Evolutionary conservation across 2,797 vertebrate species (phyloP), one percentile per base, ranked within the genome.

Genomic region (Anas acuta): DNA sequence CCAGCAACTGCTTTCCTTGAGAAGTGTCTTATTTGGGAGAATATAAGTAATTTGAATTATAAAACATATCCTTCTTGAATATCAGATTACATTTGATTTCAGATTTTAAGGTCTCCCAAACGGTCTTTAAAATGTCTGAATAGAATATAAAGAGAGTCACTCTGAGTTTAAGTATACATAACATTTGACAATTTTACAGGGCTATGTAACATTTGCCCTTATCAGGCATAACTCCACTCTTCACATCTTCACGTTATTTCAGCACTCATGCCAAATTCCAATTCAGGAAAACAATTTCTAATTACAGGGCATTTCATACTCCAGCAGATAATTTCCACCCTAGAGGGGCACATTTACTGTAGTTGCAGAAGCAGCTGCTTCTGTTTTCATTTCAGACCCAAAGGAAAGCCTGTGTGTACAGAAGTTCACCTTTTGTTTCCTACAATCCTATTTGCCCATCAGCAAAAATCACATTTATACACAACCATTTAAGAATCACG

Each of bases 311-410:
- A 58, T 73, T 43, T 33, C 64, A 43, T 39, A 60, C 21, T 47
- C 80, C n/a, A 64, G 47, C 11, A 89, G 78, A 14, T 61, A n/a
- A 74, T 26, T 54, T 91, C 69, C 78, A 92, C 20, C 6, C 69
- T 33, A 41, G n/a, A 95, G 53, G 74, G 60, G 26, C 71, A 51
- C 67, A 45, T 39, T 81, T 64, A 69, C 0, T 53, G 60, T 6
- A 54, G 26, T 2, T 64, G 18, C 79, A 79, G 67, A 35, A 94
- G 80, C 53, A 94, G 39, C 35, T 83, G 82, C 60, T 65, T 49
- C 43, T 45, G 12, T 70, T 89, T 89, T 87, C 82, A 91, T 62
- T 87, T 73, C 26, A 56, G 54, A 35, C 26, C 33, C 60, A 67
- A 62, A 77, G 84, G 11, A 77, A 78, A 89, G 39, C n/a, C 70